Evolutionary conservation across 2,797 vertebrate genomes (phyloP).

Genomic region (Hoplostethus atlanticus): DNA sequence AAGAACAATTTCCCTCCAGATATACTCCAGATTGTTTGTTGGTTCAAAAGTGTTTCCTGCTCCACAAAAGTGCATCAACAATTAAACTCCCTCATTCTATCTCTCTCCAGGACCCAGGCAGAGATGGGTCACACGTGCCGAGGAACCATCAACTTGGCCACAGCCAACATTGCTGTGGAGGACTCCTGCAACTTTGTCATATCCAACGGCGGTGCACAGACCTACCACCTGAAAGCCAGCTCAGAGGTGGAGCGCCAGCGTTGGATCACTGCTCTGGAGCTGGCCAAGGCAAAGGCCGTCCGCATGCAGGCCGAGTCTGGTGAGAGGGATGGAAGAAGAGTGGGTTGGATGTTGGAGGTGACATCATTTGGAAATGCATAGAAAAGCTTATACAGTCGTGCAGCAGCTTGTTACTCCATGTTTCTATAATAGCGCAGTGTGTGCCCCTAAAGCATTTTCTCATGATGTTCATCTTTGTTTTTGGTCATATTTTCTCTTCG

Average conservation of each 20-base stretch:
- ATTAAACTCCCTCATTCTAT: neutral
- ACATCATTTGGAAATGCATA: neutral
- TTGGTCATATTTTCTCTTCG: neutral
- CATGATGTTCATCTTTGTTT: neutral
- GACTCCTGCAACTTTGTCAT: constrained; percentile 98
- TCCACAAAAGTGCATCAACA: neutral
- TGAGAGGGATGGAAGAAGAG: constrained; percentile 60
- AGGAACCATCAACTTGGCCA: constrained; percentile 97
- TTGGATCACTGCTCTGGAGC: constrained; percentile 96
- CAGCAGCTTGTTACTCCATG: neutral
- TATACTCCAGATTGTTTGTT: too few relatives aligned
- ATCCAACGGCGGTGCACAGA: constrained; percentile 95
- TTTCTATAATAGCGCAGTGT: neutral
- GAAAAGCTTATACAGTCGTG: neutral
- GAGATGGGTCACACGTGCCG: constrained; percentile 98
- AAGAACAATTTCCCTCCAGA: too few relatives aligned
- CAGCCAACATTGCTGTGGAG: constrained; percentile 95
- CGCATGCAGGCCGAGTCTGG: constrained; percentile 95
- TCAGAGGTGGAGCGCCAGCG: constrained; percentile 95
- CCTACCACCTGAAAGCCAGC: constrained; percentile 96
- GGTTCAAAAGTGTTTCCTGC: neutral
- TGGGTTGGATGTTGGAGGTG: neutral
- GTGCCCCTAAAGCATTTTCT: neutral
- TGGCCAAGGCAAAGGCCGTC: constrained; percentile 95
- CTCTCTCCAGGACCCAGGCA: constrained; percentile 89